phyloP scores from a whole-genome alignment of 2,797 vertebrate genomes.

The Arctocebus calabarensis region DNA sequence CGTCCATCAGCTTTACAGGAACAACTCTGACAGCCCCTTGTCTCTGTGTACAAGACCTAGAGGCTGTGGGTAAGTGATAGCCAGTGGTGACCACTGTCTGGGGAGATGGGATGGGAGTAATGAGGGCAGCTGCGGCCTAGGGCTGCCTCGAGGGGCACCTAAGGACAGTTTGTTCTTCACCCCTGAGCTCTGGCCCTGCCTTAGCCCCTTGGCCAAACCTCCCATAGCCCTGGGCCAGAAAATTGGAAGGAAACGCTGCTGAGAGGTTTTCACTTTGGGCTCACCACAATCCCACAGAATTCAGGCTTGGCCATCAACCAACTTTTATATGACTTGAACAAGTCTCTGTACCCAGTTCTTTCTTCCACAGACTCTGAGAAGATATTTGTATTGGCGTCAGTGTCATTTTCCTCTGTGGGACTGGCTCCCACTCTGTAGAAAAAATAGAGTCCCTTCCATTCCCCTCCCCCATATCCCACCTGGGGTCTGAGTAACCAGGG shows the following conservation, averaged over 20 bases:
- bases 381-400: background rate
- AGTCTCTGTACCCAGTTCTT: background rate
- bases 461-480: accelerated
- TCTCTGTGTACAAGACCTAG: background rate
- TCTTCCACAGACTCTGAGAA: background rate
- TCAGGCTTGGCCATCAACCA: background rate
- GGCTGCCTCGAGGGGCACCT: background rate
- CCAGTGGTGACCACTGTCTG: background rate
- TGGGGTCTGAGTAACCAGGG: background rate
- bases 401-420: background rate
- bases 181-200: background rate
- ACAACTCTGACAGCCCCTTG: background rate
- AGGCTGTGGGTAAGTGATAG: slow-evolving; percentile 5
- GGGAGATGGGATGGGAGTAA: accelerated
- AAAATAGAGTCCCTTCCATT: background rate
- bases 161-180: slow-evolving; percentile 15
- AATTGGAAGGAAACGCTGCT: background rate
- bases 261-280: background rate
- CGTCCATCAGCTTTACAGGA: background rate
- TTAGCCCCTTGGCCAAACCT: background rate
- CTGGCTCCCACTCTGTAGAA: background rate
- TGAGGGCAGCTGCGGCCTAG: background rate
- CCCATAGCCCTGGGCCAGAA: background rate
- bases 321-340: background rate
- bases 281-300: background rate